These are phyloP conservation scores for Drosophila jambulina DNA, from an alignment of 1,140 invertebrate species.

Conservation along the genomic window DNA sequence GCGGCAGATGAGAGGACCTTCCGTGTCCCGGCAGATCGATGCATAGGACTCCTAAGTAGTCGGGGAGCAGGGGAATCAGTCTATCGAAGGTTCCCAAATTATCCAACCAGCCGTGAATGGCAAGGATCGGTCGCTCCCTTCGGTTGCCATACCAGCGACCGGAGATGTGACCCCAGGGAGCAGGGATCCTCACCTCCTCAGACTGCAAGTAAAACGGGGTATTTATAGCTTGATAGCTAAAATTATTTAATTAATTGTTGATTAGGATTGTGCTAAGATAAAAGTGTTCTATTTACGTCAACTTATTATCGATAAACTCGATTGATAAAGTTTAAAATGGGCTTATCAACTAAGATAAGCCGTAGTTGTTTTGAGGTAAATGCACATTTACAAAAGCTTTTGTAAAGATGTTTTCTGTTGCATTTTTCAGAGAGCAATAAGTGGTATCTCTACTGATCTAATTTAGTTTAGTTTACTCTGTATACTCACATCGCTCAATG, in stretches of 20 bases:
- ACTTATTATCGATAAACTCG: neutral
- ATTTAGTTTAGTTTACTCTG: neutral
- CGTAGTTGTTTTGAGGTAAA: neutral
- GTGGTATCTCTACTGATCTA: neutral
- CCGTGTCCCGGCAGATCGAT: constrained; percentile 91
- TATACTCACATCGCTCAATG: constrained; percentile 57
- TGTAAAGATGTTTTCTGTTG: neutral
- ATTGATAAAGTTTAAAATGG: neutral
- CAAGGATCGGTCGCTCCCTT: constrained; percentile 88
- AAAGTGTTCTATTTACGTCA: neutral
- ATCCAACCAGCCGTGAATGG: constrained; percentile 91
- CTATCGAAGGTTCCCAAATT: constrained; percentile 90
- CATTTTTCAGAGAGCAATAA: neutral
- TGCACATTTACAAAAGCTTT: neutral
- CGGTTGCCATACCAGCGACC: constrained; percentile 89
- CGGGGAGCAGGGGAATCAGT: constrained; percentile 87
- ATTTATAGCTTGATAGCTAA: neutral
- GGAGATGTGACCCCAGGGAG: constrained; percentile 88
- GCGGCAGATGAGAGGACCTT: constrained; percentile 87
- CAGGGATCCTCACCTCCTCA: constrained; percentile 88
- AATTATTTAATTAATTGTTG: neutral
- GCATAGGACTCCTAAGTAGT: constrained; percentile 87
- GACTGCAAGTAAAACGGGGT: constrained; percentile 44
- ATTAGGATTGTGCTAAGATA: neutral
- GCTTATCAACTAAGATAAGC: neutral